Percentiles rank a stretch among this genome's conserved stretches.
These are phyloP conservation scores for Rhagoletis zephyria DNA, from an alignment of 1,140 invertebrate genomes.

Conservation along the genomic window DNA sequence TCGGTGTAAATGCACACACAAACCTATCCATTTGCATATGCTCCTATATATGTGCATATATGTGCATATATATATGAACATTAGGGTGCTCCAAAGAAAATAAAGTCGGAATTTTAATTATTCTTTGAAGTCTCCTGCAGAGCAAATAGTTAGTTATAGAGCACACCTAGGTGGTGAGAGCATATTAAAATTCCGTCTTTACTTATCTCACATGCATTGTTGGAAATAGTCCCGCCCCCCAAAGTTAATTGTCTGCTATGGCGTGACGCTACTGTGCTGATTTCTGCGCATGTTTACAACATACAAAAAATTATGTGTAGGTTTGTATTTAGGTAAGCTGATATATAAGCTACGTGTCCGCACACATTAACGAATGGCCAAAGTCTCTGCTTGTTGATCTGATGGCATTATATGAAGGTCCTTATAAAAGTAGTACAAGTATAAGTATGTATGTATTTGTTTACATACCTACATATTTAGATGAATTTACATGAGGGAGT, in stretches of 20 bases:
- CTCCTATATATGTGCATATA: background rate
- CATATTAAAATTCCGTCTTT: too few relatives aligned
- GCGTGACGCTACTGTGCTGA: background rate
- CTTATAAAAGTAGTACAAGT: background rate
- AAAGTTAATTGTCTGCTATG: background rate
- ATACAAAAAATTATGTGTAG: background rate
- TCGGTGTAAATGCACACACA: background rate
- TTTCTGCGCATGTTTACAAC: conserved; percentile 24
- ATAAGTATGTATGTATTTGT: background rate
- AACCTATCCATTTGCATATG: background rate
- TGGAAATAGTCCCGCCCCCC: background rate
- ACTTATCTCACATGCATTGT: too few relatives aligned
- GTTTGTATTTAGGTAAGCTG: background rate
- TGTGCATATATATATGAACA: too few relatives aligned
- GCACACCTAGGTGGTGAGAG: too few relatives aligned
- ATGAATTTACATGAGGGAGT: background rate
- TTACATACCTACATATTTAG: background rate
- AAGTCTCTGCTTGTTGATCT: background rate
- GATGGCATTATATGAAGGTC: background rate
- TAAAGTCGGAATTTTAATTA: too few relatives aligned
- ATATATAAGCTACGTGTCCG: background rate
- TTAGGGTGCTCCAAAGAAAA: too few relatives aligned
- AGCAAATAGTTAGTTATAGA: too few relatives aligned
- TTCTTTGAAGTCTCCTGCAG: too few relatives aligned
- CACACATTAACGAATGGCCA: background rate